Percentiles rank a stretch among this genome's conserved stretches.
Conservation (phyloP, 2,888 invertebrate genomes). For the Idaea aversata region DNA sequence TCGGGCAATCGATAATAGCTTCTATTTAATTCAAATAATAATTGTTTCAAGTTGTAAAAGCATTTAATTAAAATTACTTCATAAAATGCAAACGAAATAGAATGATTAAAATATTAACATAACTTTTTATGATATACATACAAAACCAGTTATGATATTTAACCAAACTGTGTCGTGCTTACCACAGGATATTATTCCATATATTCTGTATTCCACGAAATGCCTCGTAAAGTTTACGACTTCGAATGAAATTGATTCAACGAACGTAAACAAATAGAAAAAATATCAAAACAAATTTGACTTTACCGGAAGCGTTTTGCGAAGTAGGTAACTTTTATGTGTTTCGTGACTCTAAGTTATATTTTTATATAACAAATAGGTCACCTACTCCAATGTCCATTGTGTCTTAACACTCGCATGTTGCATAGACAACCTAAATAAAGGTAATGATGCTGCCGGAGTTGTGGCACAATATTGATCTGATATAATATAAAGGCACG, state of each 20-base stretch:
- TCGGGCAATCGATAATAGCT: too few relatives aligned
- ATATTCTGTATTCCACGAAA: constrained; percentile 24
- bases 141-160: neutral
- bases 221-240: constrained; percentile 23
- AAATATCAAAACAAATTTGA: constrained; percentile 17
- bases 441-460: too few relatives aligned
- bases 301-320: neutral
- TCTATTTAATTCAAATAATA: too few relatives aligned
- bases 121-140: neutral
- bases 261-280: constrained; percentile 20
- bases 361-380: too few relatives aligned
- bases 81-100: neutral
- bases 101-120: neutral
- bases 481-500: too few relatives aligned
- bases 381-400: too few relatives aligned
- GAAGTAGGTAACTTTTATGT: too few relatives aligned
- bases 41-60: neutral
- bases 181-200: constrained; percentile 17
- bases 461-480: too few relatives aligned
- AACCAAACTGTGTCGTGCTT: constrained; percentile 1
- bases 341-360: too few relatives aligned
- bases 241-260: constrained; percentile 23
- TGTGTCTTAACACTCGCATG: too few relatives aligned
- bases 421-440: too few relatives aligned
- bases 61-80: neutral